Evolutionary conservation across 92 coral and sea anemone genomes (phyloP).

Genomic region (Ricordea florida): DNA sequence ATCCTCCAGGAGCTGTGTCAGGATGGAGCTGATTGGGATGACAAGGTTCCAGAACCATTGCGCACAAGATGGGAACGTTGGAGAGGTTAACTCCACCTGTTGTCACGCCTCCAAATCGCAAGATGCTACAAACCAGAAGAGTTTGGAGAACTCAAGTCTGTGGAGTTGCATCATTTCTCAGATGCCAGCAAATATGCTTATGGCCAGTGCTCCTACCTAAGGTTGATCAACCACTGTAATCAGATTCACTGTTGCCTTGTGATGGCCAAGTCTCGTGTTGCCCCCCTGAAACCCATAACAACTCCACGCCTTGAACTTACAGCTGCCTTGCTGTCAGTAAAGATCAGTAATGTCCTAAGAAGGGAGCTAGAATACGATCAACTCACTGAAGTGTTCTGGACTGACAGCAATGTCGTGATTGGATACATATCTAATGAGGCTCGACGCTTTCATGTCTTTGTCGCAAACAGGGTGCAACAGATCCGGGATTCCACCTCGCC

Average conservation of each 20-base stretch:
- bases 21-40: conserved; percentile 4
- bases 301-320: not conserved
- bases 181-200: not conserved
- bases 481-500: not conserved
- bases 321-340: not conserved
- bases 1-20: conserved; percentile 9
- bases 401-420: not conserved
- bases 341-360: not conserved
- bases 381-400: not conserved
- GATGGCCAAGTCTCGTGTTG: not conserved
- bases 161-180: not conserved
- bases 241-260: not conserved
- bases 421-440: not conserved
- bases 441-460: not conserved
- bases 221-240: not conserved
- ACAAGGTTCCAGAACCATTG: not conserved
- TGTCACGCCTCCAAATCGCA: not conserved
- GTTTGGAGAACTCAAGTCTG: not conserved
- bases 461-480: not conserved
- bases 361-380: not conserved
- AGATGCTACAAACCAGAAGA: not conserved
- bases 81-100: not conserved
- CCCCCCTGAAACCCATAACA: not conserved
- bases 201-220: not conserved
- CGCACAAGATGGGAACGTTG: not conserved